A percentile compares a stretch with the other conserved stretches of the same genome.
These are phyloP conservation scores for Pyrgilauda ruficollis DNA, from an alignment of 2,113 vertebrate genomes.

Conservation along the genomic window DNA sequence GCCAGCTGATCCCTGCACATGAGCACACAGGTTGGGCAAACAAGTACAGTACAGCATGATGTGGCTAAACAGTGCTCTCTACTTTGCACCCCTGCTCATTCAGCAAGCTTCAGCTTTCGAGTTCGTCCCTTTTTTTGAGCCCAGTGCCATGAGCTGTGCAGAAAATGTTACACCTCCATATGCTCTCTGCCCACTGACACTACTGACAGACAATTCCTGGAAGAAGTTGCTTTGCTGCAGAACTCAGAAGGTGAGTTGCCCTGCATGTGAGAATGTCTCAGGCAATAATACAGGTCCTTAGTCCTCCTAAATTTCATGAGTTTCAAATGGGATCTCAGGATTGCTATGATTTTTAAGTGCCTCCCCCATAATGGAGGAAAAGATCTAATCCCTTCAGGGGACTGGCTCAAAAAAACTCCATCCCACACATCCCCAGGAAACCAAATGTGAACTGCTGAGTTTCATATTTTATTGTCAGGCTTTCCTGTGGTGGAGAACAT, in stretches of 20 bases:
- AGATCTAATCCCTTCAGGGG: neutral
- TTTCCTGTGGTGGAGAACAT: neutral
- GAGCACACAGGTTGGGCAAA: neutral
- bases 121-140: neutral
- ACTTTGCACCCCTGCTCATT: neutral
- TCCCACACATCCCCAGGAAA: neutral
- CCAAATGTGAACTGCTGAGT: neutral
- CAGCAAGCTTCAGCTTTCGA: neutral
- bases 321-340: neutral
- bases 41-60: fast-evolving
- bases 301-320: neutral
- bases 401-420: neutral
- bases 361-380: neutral
- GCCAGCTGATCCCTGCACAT: fast-evolving
- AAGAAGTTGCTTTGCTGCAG: neutral
- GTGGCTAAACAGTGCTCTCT: neutral
- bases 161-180: neutral
- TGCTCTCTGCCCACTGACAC: neutral
- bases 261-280: neutral
- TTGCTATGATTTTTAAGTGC: neutral
- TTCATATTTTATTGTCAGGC: neutral
- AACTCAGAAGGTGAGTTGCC: neutral
- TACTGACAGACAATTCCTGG: neutral
- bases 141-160: neutral
- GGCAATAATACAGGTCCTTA: neutral